Evolutionary conservation across 2,113 vertebrate species (phyloP), one percentile per base, ranked within the genome.

Genomic region (Burhinus bistriatus): DNA sequence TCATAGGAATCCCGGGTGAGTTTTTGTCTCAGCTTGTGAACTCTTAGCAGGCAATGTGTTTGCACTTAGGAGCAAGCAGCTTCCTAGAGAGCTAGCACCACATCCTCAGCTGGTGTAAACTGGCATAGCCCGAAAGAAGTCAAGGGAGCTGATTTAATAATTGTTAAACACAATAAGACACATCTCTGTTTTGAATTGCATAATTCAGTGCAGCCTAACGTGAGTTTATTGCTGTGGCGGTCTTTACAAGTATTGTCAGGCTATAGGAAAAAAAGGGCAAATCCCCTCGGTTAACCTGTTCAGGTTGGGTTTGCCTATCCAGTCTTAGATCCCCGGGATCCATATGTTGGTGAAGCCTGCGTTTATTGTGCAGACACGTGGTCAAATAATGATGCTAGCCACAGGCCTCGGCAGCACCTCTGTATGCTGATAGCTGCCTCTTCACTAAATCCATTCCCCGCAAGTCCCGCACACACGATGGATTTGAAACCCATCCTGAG

Each of bases 1-100:
- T 83, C 88, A 65, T 3, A 62, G 70, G 36, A 76, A 72, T 77
- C 76, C 32, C 3, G 3, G 3, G 20, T 59, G 84, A 88, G 32
- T 10, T 86, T 94, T 61, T 19, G n/a, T 44, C 25, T 61, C 23
- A 20, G 44, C 29, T n/a, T 69, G 38, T 34, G 78, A 91, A 58
- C 32, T 95, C 65, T 83, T 34, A 83, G 89, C 49, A 90, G 86
- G 68, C 90, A 95, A 95, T 91, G 54, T 91, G 95, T 90, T 97
- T 87, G 73, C 59, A 91, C 59, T 93, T 93, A 91, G 66, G n/a
- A 83, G 23, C 3, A 1, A 73, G 38, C 42, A 62, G 42, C 49
- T 94, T 89, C 73, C 72, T 54, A 27, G 49, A 76, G 70, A 77
- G 69, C 45, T 52, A 52, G 20, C 58, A 69, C 44, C 61, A 68